Conservation (phyloP, 92 coral and sea anemone genomes). For the Porites rus region DNA sequence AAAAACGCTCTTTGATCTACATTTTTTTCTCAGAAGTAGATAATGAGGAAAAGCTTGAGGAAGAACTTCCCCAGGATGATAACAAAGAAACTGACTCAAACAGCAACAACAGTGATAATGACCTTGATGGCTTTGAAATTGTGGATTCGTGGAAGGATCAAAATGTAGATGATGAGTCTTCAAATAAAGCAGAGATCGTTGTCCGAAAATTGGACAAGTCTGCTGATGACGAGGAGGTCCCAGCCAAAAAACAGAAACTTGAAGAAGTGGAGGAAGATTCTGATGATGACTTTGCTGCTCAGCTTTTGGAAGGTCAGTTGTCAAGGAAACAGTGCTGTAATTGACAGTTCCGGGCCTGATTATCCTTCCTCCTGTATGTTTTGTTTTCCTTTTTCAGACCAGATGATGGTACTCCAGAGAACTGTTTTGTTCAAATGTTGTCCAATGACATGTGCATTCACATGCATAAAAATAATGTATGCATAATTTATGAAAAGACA, state of each 20-base stretch:
- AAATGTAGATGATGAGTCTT: constrained; percentile 26
- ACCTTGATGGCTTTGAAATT: constrained; percentile 42
- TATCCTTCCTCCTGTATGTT: too few species aligned
- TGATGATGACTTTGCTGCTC: constrained; percentile 96
- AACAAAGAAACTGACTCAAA: constrained; percentile 33
- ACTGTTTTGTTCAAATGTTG: too few species aligned
- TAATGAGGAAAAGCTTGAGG: constrained; percentile 8
- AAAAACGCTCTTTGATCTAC: background rate
- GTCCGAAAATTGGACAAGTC: background rate
- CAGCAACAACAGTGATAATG: constrained; percentile 35
- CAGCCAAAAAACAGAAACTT: constrained; percentile 53
- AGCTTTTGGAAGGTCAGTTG: constrained; percentile 85
- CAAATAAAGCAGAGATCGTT: constrained; percentile 4
- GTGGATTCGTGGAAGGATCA: constrained; percentile 47
- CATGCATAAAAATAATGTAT: too few species aligned
- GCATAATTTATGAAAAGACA: too few species aligned
- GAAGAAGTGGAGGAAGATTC: constrained; percentile 68
- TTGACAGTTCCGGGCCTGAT: too few species aligned
- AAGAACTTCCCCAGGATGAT: constrained; percentile 13
- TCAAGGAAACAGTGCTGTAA: too few species aligned
- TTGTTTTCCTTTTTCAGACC: too few species aligned
- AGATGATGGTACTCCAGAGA: too few species aligned
- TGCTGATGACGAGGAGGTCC: constrained; percentile 20
- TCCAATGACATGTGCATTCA: too few species aligned
- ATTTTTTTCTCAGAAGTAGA: constrained; percentile 2